A percentile compares a stretch with the other conserved stretches of the same genome.
These are phyloP conservation scores for Lophotis ruficrista DNA, from an alignment of 2,113 vertebrate species.

Conservation along the genomic window DNA sequence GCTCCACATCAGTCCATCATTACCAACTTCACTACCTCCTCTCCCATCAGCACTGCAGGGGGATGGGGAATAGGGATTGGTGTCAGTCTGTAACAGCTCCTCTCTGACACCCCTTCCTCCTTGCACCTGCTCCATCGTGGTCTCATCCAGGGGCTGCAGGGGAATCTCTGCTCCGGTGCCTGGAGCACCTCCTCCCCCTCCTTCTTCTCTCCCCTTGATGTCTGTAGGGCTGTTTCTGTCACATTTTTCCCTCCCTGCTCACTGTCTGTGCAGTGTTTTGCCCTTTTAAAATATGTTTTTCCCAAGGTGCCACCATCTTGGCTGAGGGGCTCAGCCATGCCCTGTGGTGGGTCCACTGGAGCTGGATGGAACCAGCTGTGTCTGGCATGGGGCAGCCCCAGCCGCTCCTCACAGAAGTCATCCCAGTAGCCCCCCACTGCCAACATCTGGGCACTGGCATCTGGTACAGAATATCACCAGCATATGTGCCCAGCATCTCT, in stretches of 20 bases:
- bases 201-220: not conserved
- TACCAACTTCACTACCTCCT: not conserved
- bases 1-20: not conserved
- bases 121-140: not conserved
- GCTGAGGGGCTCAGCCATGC: accelerated
- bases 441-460: not conserved
- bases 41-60: not conserved
- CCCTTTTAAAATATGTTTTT: accelerated
- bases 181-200: not conserved
- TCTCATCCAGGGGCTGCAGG: not conserved
- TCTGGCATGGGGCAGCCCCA: accelerated
- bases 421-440: not conserved
- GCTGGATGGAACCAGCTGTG: not conserved
- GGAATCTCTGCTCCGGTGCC: not conserved
- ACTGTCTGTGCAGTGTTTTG: not conserved
- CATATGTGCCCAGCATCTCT: accelerated
- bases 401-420: not conserved
- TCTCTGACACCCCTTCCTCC: not conserved
- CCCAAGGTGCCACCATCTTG: accelerated
- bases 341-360: accelerated
- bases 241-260: not conserved
- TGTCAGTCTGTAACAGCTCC: not conserved
- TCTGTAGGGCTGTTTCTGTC: not conserved
- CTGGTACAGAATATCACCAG: not conserved
- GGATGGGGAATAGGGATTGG: not conserved